Conservation (phyloP, 2,888 invertebrate species). For the Holacanthella duospinosa region DNA sequence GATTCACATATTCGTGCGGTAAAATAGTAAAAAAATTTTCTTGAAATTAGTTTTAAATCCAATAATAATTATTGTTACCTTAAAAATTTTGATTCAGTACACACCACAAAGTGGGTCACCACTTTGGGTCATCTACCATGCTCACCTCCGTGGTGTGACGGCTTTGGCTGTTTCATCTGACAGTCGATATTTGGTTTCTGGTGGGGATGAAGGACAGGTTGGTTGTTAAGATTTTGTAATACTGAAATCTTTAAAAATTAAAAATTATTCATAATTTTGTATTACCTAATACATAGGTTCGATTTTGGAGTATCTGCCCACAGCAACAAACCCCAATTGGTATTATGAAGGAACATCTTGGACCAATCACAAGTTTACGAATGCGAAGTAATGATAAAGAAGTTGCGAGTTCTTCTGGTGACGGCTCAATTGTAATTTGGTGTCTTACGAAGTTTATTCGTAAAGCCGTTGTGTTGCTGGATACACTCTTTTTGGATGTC, state of each 20-base stretch:
- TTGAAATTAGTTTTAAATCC: too few species aligned
- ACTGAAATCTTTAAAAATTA: background rate
- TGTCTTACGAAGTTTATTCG: slow-evolving; percentile 57
- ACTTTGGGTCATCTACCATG: slow-evolving; percentile 72
- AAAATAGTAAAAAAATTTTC: too few species aligned
- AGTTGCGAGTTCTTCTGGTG: slow-evolving; percentile 78
- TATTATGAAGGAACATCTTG: slow-evolving; percentile 78
- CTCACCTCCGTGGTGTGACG: slow-evolving; percentile 80
- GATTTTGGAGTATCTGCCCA: slow-evolving; percentile 65
- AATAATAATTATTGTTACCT: too few species aligned
- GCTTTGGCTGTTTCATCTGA: slow-evolving; percentile 64
- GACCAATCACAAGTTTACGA: slow-evolving; percentile 34
- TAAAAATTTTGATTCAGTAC: too few species aligned
- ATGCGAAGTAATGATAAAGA: slow-evolving; percentile 55
- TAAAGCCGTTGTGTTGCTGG: slow-evolving; percentile 30
- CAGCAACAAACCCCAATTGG: slow-evolving; percentile 56
- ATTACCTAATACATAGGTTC: slow-evolving; percentile 46
- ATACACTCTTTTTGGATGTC: slow-evolving; percentile 34
- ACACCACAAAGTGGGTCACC: slow-evolving; percentile 70
- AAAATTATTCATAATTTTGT: too few species aligned
- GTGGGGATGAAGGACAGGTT: slow-evolving; percentile 45
- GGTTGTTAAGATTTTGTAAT: background rate
- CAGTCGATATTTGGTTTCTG: slow-evolving; percentile 65
- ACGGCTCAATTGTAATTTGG: slow-evolving; percentile 91
- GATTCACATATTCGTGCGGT: slow-evolving; percentile 52